Evolutionary conservation across 1,140 invertebrate genomes (phyloP), one percentile per base, ranked within the genome.

Genomic region (Hirudo medicinalis): DNA sequence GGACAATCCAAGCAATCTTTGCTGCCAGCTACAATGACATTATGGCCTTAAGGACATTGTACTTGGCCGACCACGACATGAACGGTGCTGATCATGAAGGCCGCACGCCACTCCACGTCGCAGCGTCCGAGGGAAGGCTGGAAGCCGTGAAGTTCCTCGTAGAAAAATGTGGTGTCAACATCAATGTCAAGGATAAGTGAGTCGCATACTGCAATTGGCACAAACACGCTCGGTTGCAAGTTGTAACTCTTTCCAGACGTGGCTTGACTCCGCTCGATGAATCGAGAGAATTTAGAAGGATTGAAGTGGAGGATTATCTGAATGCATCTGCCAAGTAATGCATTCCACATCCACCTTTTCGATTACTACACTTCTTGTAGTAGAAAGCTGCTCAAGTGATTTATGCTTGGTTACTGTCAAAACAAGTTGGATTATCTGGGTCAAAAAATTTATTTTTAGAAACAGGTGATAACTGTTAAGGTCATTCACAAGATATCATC

Each of bases 71-170:
- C 6, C 57, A 71, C n/a, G 55, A 71, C 57, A 71, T 71, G 70
- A 22, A 49, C 27, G 57, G 2, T 25, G 54, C 25, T 0, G 70
- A 71, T 54, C 36, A 71, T n/a, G 70, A 71, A 9, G 57, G 57
- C 4, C 54, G 70, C 27, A 71, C 70, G 19, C 36, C 70, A 32
- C 57, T 71, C 6, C 70, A 71, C 27, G 13, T 71, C 11, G 70
- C 70, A 6, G 54, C 70, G n/a, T 40, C 70, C 20, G 54, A 71
- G 19, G 70, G 70, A 71, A 40, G 32, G 19, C 22, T 71, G 57
- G 40, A 60, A 32, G 43, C 22, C 13, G 70, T 71, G 25, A 49
- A 54, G 36, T 71, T 71, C 57, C 57, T 71, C 29, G 57, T 71
- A 22, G 70, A 71, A 36, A 57, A 71, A 11, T 71, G 70, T 60